Conservation (phyloP, 2,888 invertebrate species). For the Diloba caeruleocephala region DNA sequence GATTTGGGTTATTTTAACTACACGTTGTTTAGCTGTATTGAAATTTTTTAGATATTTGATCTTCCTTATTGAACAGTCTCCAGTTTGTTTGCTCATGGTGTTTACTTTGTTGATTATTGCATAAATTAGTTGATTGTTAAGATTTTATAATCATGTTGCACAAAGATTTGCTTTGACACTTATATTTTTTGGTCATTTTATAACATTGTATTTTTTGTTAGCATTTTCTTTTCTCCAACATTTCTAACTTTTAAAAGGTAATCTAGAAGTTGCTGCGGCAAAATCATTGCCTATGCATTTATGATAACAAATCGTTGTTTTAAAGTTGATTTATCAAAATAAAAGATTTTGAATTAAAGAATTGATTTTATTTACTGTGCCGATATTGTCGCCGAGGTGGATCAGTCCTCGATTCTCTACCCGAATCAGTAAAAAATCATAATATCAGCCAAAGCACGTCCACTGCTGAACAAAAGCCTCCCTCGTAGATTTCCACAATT, state of each 20-base stretch:
- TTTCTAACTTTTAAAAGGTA: background rate
- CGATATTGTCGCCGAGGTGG: background rate
- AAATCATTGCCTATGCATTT: conserved; percentile 43
- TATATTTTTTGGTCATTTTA: conserved; percentile 9
- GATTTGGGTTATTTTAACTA: too few species aligned
- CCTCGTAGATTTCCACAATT: too few species aligned
- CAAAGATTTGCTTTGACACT: conserved; percentile 14
- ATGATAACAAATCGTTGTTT: conserved; percentile 39
- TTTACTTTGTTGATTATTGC: conserved; percentile 12
- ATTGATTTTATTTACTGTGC: conserved; percentile 14
- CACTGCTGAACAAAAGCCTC: too few species aligned
- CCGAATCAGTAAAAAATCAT: too few species aligned
- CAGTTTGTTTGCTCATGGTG: background rate
- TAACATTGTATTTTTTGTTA: background rate
- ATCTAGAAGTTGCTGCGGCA: conserved; percentile 14
- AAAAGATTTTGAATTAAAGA: conserved; percentile 15
- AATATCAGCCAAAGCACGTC: too few species aligned
- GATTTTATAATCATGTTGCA: conserved; percentile 40
- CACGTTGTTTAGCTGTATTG: too few species aligned
- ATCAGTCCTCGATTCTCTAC: too few species aligned
- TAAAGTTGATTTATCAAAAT: conserved; percentile 57
- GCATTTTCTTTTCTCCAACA: background rate
- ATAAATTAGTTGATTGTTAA: conserved; percentile 34
- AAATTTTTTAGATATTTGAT: too few species aligned
- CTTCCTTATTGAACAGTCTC: too few species aligned